Conservation (phyloP, 2,888 invertebrate genomes). For the Muschampia plurimacula region DNA sequence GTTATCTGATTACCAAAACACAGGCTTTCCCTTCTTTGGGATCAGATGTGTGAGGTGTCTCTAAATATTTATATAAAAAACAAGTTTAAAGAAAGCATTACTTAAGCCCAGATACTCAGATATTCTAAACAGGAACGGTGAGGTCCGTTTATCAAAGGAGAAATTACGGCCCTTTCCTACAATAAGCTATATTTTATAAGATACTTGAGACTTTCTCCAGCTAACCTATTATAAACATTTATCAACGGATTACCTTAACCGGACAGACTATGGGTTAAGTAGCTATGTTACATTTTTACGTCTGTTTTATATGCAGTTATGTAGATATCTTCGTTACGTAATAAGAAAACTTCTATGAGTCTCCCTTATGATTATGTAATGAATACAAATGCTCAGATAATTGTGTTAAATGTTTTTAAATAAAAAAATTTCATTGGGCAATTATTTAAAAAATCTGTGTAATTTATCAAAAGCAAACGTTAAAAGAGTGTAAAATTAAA, state of each 20-base stretch:
- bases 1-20: no score
- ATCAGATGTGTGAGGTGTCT: no score
- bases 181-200: conserved; percentile 20
- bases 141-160: neutral
- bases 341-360: conserved; percentile 1
- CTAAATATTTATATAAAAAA: no score
- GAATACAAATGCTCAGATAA: neutral
- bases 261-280: neutral
- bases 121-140: neutral
- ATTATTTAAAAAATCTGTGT: no score
- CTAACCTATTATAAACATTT: conserved; percentile 20
- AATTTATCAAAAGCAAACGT: neutral
- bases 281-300: neutral
- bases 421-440: no score
- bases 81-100: no score
- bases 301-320: conserved; percentile 7
- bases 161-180: conserved; percentile 8
- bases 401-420: neutral
- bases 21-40: no score
- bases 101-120: neutral
- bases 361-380: neutral
- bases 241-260: conserved; percentile 13
- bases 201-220: conserved; percentile 17
- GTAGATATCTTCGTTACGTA: conserved; percentile 4
- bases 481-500: conserved; percentile 14